A percentile compares a stretch with the other conserved stretches of the same genome.
Conservation (phyloP, 2,113 vertebrate genomes). For the Hiodon tergisus region DNA sequence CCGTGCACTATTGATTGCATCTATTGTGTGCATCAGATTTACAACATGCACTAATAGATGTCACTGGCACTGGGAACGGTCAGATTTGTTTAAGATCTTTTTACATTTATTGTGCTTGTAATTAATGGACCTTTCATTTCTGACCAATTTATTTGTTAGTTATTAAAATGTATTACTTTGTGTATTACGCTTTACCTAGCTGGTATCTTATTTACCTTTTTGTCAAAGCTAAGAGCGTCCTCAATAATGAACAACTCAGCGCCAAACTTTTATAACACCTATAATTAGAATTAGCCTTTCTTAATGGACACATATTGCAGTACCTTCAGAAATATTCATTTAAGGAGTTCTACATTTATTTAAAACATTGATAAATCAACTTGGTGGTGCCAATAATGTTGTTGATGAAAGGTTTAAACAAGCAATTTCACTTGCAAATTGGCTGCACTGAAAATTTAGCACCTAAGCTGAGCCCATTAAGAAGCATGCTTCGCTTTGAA, state of each 20-base stretch:
- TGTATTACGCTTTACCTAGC: not conserved
- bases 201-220: not conserved
- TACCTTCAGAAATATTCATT: not conserved
- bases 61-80: not conserved
- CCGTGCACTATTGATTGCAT: not conserved
- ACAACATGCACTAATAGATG: not conserved
- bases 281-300: too few relatives aligned
- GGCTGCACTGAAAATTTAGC: not conserved
- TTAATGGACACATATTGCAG: slow-evolving; percentile 2
- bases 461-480: not conserved
- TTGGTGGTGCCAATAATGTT: not conserved
- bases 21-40: not conserved
- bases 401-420: not conserved
- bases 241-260: slow-evolving; percentile 9
- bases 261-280: not conserved
- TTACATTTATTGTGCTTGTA: not conserved
- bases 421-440: not conserved
- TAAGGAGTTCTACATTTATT: not conserved
- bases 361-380: not conserved
- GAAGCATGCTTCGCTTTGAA: too few relatives aligned
- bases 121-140: slow-evolving; percentile 14
- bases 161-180: slow-evolving; percentile 11
- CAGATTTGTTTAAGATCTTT: slow-evolving; percentile 6
- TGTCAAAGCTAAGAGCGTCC: not conserved
- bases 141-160: slow-evolving; percentile 14